Conservation (phyloP, 2,888 invertebrate species). For the Desoria tigrina region DNA sequence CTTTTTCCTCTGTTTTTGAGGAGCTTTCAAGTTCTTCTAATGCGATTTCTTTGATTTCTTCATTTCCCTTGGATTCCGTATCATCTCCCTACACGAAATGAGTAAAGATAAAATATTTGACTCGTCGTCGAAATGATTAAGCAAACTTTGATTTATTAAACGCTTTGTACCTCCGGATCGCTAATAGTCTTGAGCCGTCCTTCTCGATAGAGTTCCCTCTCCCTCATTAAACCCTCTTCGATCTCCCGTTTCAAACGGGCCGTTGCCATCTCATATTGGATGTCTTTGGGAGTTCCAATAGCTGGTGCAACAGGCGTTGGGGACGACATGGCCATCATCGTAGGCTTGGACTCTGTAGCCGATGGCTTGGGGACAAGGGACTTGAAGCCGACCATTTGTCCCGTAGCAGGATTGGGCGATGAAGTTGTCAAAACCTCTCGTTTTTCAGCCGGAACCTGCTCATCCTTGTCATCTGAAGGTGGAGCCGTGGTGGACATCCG, state of each 20-base stretch:
- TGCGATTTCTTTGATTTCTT: not conserved
- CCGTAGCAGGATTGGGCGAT: not conserved
- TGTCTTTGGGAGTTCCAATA: conserved; percentile 22
- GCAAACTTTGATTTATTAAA: not conserved
- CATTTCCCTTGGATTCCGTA: not conserved
- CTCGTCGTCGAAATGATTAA: not conserved
- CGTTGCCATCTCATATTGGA: conserved; percentile 50
- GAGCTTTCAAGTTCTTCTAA: conserved; percentile 5
- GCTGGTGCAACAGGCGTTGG: not conserved
- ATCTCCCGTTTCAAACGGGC: conserved; percentile 51
- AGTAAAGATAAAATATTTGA: not conserved
- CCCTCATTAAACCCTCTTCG: conserved; percentile 49
- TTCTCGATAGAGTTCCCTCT: conserved; percentile 46
- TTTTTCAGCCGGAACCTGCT: not conserved
- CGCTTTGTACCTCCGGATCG: conserved; percentile 11
- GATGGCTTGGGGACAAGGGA: no score
- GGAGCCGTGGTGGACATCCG: conserved; percentile 43
- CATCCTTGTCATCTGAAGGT: conserved; percentile 13
- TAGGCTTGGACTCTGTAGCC: not conserved
- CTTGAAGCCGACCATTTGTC: no score
- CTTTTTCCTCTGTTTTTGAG: conserved; percentile 13
- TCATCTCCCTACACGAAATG: not conserved
- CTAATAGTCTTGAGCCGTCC: conserved; percentile 28
- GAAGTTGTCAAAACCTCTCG: not conserved
- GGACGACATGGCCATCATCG: not conserved